These are phyloP conservation scores for Microtus oregoni DNA, from an alignment of 2,113 vertebrate genomes.

Conservation along the genomic window DNA sequence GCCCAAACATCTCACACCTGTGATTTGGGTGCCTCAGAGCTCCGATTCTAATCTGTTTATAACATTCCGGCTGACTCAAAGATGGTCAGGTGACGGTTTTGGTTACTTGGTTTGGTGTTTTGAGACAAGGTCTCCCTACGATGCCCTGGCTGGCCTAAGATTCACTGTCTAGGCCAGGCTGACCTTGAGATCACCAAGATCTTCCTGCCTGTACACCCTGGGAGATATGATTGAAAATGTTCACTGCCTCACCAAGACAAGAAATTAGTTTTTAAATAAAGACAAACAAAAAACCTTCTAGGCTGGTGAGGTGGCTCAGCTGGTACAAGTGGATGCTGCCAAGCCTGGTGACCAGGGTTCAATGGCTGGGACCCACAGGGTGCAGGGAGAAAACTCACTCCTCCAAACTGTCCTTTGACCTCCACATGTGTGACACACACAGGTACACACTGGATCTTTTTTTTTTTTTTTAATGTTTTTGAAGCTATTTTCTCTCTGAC, in stretches of 20 bases:
- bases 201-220: background rate
- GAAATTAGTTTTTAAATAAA: background rate
- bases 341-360: background rate
- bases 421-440: background rate
- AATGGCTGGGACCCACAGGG: background rate
- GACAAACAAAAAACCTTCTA: background rate
- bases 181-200: background rate
- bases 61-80: background rate
- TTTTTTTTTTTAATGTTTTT: background rate
- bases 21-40: conserved; percentile 13
- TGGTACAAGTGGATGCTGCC: background rate
- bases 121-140: background rate
- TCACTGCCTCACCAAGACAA: background rate
- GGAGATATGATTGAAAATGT: background rate
- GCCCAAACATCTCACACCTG: background rate
- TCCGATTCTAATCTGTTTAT: background rate
- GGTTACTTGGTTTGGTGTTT: background rate
- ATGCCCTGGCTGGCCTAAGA: background rate
- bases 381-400: background rate
- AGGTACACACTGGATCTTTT: background rate
- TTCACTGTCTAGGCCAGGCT: background rate
- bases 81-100: background rate
- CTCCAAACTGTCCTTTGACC: background rate
- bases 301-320: background rate
- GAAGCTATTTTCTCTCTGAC: conserved; percentile 2